Evolutionary conservation across 2,888 invertebrate species (phyloP).

Genomic region (Epiblema foenella): DNA sequence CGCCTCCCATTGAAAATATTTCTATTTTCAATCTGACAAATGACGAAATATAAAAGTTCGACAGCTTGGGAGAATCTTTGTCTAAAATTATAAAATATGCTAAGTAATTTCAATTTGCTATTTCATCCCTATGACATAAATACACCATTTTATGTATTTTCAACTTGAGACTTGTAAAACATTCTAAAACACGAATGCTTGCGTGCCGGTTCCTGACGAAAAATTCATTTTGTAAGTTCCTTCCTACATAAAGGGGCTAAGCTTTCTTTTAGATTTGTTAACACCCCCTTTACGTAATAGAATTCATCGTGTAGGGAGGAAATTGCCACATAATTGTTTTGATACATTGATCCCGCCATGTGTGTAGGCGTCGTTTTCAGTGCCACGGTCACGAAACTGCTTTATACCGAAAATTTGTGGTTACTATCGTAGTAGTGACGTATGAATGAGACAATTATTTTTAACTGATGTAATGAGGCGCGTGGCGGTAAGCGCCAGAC

Average conservation of each 20-base stretch:
- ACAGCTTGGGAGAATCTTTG: background rate
- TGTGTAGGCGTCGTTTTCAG: constrained; percentile 61
- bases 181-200: constrained; percentile 23
- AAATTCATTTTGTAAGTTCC: constrained; percentile 1
- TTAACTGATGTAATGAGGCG: constrained; percentile 68
- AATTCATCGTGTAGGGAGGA: background rate
- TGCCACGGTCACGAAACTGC: constrained; percentile 73
- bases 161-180: constrained; percentile 9
- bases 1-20: constrained; percentile 1
- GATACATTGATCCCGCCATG: constrained; percentile 12
- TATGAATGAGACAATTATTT: constrained; percentile 83
- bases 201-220: constrained; percentile 22
- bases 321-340: constrained; percentile 22
- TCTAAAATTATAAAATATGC: constrained; percentile 4
- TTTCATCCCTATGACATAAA: background rate
- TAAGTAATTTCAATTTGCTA: background rate
- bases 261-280: background rate
- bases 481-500: constrained; percentile 57
- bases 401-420: constrained; percentile 76
- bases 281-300: background rate
- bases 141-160: background rate
- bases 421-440: constrained; percentile 80
- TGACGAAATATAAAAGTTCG: background rate
- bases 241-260: background rate
- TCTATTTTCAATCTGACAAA: background rate